A percentile compares a stretch with the other conserved stretches of the same genome.
These are phyloP conservation scores for Hippocampus guttulatus DNA, from an alignment of 2,113 vertebrate species.

Conservation along the genomic window DNA sequence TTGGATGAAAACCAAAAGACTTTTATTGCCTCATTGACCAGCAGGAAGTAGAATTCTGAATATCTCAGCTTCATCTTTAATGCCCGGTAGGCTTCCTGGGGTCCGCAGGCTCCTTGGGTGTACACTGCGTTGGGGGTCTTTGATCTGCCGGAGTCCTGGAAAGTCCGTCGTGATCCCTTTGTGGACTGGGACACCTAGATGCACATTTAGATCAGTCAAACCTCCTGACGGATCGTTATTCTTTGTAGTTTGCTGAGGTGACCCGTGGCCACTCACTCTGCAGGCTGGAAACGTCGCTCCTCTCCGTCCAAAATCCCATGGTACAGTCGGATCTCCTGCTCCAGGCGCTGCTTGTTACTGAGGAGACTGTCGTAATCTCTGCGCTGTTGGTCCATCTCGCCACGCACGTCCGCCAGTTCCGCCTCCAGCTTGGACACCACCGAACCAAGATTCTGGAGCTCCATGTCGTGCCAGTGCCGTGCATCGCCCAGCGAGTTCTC, in stretches of 20 bases:
- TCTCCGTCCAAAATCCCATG: constrained; percentile 87
- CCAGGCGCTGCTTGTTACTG: constrained; percentile 78
- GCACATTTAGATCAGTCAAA: neutral
- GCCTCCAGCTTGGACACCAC: constrained; percentile 85
- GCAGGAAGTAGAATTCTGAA: neutral
- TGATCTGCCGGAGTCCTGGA: neutral
- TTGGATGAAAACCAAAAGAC: neutral
- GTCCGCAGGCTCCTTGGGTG: neutral
- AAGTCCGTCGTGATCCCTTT: constrained; percentile 12
- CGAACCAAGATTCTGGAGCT: constrained; percentile 88
- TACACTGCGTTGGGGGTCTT: constrained; percentile 18
- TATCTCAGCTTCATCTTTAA: neutral
- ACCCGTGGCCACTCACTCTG: neutral
- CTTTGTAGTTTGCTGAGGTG: neutral
- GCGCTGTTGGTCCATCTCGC: constrained; percentile 83
- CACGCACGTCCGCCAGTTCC: constrained; percentile 80
- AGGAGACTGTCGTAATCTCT: constrained; percentile 78
- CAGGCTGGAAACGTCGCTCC: constrained; percentile 72
- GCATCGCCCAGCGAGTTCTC: constrained; percentile 84
- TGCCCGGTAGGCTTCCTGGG: neutral
- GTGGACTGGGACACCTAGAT: constrained; percentile 31
- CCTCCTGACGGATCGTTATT: neutral
- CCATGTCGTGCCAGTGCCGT: constrained; percentile 88
- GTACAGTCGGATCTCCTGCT: constrained; percentile 81
- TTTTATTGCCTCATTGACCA: neutral